A percentile compares a stretch with the other conserved stretches of the same genome.
Conservation (phyloP, 2,888 invertebrate species). For the Parnassius mnemosyne region DNA sequence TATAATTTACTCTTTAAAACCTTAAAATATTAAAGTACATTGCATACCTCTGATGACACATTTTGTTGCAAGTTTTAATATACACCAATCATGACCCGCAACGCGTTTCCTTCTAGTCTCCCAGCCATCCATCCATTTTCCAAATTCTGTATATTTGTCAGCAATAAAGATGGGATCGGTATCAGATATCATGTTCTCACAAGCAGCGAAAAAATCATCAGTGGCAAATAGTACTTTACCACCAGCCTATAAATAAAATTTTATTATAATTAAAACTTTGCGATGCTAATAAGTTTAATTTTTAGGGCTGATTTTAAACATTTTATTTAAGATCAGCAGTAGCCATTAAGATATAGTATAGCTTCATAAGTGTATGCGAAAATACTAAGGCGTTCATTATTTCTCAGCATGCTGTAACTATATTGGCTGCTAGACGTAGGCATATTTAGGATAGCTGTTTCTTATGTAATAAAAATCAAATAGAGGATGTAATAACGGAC, state of each 20-base stretch:
- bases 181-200: slow-evolving; percentile 80
- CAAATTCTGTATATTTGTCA: slow-evolving; percentile 80
- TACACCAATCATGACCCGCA: slow-evolving; percentile 83
- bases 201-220: slow-evolving; percentile 83
- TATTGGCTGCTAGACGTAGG: too few relatives aligned
- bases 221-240: slow-evolving; percentile 81
- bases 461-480: too few relatives aligned
- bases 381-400: too few relatives aligned
- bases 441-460: too few relatives aligned
- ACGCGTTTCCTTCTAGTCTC: slow-evolving; percentile 82
- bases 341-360: too few relatives aligned
- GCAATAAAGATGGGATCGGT: slow-evolving; percentile 78
- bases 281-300: too few relatives aligned
- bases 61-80: slow-evolving; percentile 78
- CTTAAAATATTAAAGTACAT: slow-evolving; percentile 11
- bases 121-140: slow-evolving; percentile 87
- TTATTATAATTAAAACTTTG: not conserved
- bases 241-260: slow-evolving; percentile 65
- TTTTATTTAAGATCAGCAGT: too few relatives aligned
- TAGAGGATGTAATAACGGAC: too few relatives aligned
- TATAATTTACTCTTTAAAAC: too few relatives aligned
- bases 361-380: too few relatives aligned
- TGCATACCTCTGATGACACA: slow-evolving; percentile 73
- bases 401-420: too few relatives aligned
- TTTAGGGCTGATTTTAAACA: too few relatives aligned